A percentile compares a stretch with the other conserved stretches of the same genome.
Evolutionary conservation across 2,797 vertebrate species (phyloP).

Genomic region (Geotrypetes seraphini): DNA sequence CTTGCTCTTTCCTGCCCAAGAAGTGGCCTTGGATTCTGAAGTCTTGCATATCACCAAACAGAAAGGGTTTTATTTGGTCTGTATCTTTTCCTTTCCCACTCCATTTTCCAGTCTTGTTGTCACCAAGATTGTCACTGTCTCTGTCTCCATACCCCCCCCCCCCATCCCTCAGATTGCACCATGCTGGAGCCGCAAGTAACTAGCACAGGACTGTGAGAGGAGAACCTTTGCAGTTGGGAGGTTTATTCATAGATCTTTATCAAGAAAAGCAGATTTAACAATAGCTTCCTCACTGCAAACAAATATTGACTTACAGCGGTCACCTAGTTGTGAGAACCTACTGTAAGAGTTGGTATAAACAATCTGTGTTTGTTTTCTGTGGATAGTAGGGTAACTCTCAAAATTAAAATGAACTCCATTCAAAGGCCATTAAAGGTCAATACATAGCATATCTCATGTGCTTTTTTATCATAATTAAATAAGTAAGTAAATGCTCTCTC

Average conservation of each 20-base stretch:
- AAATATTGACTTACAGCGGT: no score
- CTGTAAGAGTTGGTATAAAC: neutral
- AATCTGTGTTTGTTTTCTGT: neutral
- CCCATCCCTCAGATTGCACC: constrained; percentile 40
- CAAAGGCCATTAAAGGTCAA: no score
- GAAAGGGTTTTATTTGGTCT: constrained; percentile 34
- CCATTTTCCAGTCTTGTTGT: constrained; percentile 38
- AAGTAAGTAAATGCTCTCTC: no score
- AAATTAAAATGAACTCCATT: fast-evolving
- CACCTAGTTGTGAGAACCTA: neutral
- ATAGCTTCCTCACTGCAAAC: constrained; percentile 3
- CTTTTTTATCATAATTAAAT: no score
- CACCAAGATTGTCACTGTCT: constrained; percentile 43
- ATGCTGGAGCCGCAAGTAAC: constrained; percentile 25
- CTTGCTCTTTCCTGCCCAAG: constrained; percentile 40
- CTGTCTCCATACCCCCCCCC: constrained; percentile 40
- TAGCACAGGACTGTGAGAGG: constrained; percentile 19
- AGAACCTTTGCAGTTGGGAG: constrained; percentile 24
- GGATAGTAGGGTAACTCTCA: neutral
- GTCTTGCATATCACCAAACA: constrained; percentile 35
- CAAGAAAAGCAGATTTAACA: constrained; percentile 9
- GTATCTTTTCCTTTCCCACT: constrained; percentile 29
- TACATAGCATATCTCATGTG: no score
- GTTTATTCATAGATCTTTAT: constrained; percentile 41
- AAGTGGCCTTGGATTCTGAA: constrained; percentile 43